Percentiles rank a stretch among this genome's conserved stretches.
phyloP scores from a whole-genome alignment of 2,113 vertebrate species.

The Dolichotis patagonum region DNA sequence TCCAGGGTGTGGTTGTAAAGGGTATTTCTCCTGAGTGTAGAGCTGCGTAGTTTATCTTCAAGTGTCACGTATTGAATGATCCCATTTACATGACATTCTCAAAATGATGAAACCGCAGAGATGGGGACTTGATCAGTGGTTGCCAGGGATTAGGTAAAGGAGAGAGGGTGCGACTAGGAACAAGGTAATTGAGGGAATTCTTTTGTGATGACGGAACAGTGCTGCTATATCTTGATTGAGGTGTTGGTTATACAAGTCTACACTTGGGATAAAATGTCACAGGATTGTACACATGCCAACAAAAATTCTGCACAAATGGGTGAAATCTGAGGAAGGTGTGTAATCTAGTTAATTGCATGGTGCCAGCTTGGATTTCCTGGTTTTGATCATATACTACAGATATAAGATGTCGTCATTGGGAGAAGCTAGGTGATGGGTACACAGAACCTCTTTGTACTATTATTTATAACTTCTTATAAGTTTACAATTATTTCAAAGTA shows the following conservation, averaged over 20 bases:
- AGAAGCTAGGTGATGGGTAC: background rate
- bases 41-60: background rate
- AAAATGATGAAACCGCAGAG: constrained; percentile 26
- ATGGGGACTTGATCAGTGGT: background rate
- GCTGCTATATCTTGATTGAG: constrained; percentile 23
- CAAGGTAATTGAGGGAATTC: background rate
- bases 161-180: background rate
- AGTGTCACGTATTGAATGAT: background rate
- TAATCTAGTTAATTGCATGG: background rate
- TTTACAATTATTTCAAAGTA: constrained; percentile 49
- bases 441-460: background rate
- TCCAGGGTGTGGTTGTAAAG: background rate
- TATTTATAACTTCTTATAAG: background rate
- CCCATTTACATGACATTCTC: background rate
- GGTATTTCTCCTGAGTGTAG: background rate
- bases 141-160: constrained; percentile 20
- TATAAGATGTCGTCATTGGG: background rate
- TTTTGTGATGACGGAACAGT: background rate
- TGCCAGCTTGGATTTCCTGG: background rate
- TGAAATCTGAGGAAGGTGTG: background rate
- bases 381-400: background rate
- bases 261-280: background rate
- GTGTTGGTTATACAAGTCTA: background rate
- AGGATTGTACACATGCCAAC: background rate
- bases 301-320: background rate